Percentiles rank a stretch among this genome's conserved stretches.
These are phyloP conservation scores for Philonicus albiceps DNA, from an alignment of 2,888 invertebrate species.

Conservation along the genomic window DNA sequence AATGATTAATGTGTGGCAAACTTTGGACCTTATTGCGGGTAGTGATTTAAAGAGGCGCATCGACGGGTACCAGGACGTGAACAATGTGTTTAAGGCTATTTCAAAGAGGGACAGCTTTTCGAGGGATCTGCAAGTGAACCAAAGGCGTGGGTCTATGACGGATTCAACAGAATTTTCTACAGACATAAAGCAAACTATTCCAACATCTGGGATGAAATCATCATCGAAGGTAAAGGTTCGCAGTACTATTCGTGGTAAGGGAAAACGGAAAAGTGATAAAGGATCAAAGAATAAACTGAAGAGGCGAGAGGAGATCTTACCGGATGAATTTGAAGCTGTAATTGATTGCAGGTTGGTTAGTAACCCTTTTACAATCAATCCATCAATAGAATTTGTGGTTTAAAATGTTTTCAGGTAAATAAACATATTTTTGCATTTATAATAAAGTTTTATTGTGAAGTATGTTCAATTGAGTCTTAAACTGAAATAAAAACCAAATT, in stretches of 20 bases:
- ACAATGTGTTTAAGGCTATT: not conserved
- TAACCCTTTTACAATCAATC: not conserved
- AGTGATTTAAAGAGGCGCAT: constrained; percentile 51
- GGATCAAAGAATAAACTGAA: not conserved
- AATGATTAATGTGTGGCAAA: constrained; percentile 61
- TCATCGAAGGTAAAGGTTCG: not conserved
- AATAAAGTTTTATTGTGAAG: no score
- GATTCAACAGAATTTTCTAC: not conserved
- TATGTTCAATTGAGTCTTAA: no score
- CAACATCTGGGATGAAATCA: not conserved
- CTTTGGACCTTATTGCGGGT: constrained; percentile 58
- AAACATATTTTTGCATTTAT: no score
- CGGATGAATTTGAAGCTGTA: constrained; percentile 57
- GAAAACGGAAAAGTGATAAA: not conserved
- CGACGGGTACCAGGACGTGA: constrained; percentile 4
- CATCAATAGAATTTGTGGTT: not conserved
- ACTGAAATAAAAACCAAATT: no score
- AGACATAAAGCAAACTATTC: not conserved
- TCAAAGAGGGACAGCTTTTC: constrained; percentile 20
- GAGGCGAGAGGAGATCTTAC: constrained; percentile 35
- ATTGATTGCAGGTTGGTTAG: constrained; percentile 60
- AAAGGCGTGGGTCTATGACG: not conserved
- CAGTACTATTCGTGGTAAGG: not conserved
- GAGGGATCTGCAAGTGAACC: not conserved
- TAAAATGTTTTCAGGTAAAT: not conserved